Base-by-base conservation (phyloP, 2,888 invertebrate species). In the Synergus umbraculus region DNA sequence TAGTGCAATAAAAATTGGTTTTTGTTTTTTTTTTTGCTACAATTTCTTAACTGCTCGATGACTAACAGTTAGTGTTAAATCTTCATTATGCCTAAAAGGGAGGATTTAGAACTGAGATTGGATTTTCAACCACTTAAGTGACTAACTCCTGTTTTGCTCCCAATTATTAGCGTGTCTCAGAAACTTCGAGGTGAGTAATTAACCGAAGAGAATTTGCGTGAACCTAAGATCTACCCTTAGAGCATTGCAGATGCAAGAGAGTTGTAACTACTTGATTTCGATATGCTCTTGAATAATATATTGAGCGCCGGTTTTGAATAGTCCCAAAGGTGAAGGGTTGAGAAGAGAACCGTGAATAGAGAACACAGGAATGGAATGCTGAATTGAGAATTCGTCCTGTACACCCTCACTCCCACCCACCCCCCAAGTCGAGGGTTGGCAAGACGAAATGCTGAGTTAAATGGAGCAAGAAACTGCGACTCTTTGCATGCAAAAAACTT, bases 391-490 rank as follows among this genome's bases (percentile, higher is more conserved):
- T 73, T 73, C 73, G 73, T 58, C 37, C 73, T 41, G n/a, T 54
- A 73, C 66, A 46, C 46, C 46, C 58, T 58, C 58, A 18, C 54
- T 10, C n/a, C 41, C 65, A 29, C 58, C 58, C 54, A 8, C n/a
- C 41, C 65, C 49, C 4, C 54, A 37, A 73, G 73, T n/a, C 54
- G 37, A 54, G 49, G 73, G 73, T 73, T 73, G 73, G 49, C 73
- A 73, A 54, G 79, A 83, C 81, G 73, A 78, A 76, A 64, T 78
- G 78, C 81, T 77, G 78, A 82, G 80, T 79, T 82, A 79, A 83
- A 81, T 82, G 82, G 79, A 79, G 81, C 83, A 80, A 58, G 81
- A 78, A 81, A 83, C 81, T 79, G 83, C 78, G 77, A 81, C 78
- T 82, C 78, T 66, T 63, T 73, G 79, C 77, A 80, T n/a, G 80